Percentiles rank a stretch among this genome's conserved stretches.
Conservation (phyloP, 2,797 vertebrate species). For the Falco concolor region DNA sequence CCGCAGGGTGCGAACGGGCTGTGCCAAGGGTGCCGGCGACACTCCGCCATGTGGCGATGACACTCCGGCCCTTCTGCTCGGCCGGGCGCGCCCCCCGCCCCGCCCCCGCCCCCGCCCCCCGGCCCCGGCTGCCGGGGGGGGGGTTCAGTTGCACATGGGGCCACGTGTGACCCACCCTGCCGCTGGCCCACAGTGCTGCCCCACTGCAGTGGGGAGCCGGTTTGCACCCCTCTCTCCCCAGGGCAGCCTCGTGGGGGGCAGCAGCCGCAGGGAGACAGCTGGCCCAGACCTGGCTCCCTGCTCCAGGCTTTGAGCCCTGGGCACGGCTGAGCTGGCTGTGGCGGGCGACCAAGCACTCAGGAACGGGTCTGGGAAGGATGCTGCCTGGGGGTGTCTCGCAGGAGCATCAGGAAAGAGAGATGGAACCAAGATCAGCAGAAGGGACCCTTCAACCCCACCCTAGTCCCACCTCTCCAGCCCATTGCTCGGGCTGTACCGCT, state of each 20-base stretch:
- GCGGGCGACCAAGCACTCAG: accelerated
- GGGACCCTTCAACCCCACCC: neutral
- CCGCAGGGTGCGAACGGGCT: too few species aligned
- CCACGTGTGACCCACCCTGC: accelerated
- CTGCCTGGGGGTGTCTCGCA: neutral
- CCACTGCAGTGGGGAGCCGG: accelerated
- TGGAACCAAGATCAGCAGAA: neutral
- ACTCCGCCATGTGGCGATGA: too few species aligned
- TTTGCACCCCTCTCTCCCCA: accelerated
- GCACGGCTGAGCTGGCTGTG: neutral
- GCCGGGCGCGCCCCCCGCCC: too few species aligned
- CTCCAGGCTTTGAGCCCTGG: neutral
- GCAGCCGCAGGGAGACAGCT: neutral
- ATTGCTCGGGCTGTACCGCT: neutral
- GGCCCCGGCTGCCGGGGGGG: too few species aligned
- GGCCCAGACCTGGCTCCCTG: neutral
- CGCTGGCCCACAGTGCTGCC: neutral
- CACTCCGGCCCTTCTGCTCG: too few species aligned
- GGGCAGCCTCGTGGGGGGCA: accelerated
- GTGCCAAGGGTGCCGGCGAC: neutral
- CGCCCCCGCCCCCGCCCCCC: too few species aligned
- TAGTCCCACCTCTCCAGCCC: neutral
- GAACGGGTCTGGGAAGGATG: neutral
- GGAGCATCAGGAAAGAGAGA: neutral
- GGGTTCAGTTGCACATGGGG: accelerated